A percentile compares a stretch with the other conserved stretches of the same genome.
Evolutionary conservation across 2,113 vertebrate genomes (phyloP).

Genomic region (Amblyopsis rosae): DNA sequence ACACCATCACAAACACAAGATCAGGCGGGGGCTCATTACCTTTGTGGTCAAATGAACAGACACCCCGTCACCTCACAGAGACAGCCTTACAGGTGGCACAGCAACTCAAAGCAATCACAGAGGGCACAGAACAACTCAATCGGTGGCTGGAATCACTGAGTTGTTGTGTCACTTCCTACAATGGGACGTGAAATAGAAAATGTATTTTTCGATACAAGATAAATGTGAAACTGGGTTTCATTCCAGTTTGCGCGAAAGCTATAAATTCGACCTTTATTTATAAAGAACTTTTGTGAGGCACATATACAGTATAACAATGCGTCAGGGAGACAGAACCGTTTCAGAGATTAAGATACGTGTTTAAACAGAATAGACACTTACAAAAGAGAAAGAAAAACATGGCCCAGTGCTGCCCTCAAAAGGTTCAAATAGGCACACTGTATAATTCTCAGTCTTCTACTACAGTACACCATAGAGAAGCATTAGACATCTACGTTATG

Average conservation of each 20-base stretch:
- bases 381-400: constrained; percentile 6
- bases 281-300: no score
- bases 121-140: constrained; percentile 27
- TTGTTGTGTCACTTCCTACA: not conserved
- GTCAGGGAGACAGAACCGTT: no score
- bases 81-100: constrained; percentile 51
- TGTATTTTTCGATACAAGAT: not conserved
- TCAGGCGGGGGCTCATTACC: constrained; percentile 22
- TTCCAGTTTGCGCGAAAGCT: no score
- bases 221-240: not conserved
- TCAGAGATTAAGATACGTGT: no score
- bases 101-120: constrained; percentile 42
- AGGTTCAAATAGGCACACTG: constrained; percentile 23
- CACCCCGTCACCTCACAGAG: constrained; percentile 42
- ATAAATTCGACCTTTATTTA: no score
- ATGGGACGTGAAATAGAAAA: constrained; percentile 3
- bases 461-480: not conserved
- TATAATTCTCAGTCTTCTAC: not conserved
- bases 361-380: not conserved
- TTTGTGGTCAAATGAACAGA: constrained; percentile 48
- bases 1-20: constrained; percentile 41
- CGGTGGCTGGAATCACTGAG: not conserved
- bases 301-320: no score
- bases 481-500: not conserved
- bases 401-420: constrained; percentile 68